Percentiles rank a stretch among this genome's conserved stretches.
Conservation (phyloP, 2,888 invertebrate genomes). For the Eilema griseolum region DNA sequence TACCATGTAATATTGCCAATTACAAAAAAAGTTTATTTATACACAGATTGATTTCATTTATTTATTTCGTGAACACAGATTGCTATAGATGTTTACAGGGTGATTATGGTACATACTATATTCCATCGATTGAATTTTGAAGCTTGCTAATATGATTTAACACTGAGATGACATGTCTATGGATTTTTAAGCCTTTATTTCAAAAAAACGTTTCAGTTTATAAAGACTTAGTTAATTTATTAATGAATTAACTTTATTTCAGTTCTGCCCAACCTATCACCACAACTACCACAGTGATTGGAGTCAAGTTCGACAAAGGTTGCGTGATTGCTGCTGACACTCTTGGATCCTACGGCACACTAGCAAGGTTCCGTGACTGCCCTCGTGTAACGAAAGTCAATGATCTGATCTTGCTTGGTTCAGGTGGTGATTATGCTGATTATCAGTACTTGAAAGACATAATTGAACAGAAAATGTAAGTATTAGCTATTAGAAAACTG, state of each 20-base stretch:
- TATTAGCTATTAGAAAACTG: slow-evolving; percentile 32
- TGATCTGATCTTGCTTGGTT: slow-evolving; percentile 94
- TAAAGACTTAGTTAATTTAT: no score
- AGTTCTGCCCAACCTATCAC: slow-evolving; percentile 90
- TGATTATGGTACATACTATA: no score
- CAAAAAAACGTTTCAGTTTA: no score
- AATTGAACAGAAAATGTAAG: slow-evolving; percentile 95
- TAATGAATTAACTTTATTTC: slow-evolving; percentile 20
- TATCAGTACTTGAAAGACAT: slow-evolving; percentile 96
- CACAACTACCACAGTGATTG: slow-evolving; percentile 97
- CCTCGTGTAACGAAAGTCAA: slow-evolving; percentile 96
- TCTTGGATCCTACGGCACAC: slow-evolving; percentile 96
- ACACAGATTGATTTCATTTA: no score
- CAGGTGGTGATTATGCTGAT: slow-evolving; percentile 98
- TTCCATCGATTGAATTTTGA: no score
- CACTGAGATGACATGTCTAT: no score
- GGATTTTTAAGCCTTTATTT: no score
- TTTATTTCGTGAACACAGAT: no score
- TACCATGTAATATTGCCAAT: no score
- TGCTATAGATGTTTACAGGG: no score
- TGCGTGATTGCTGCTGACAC: slow-evolving; percentile 97
- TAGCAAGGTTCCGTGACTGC: slow-evolving; percentile 95
- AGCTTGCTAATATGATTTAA: no score
- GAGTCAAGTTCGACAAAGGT: slow-evolving; percentile 94
- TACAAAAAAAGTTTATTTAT: no score